A percentile compares a stretch with the other conserved stretches of the same genome.
Evolutionary conservation across 1,140 invertebrate species (phyloP).

Genomic region (Drosophila lini): DNA sequence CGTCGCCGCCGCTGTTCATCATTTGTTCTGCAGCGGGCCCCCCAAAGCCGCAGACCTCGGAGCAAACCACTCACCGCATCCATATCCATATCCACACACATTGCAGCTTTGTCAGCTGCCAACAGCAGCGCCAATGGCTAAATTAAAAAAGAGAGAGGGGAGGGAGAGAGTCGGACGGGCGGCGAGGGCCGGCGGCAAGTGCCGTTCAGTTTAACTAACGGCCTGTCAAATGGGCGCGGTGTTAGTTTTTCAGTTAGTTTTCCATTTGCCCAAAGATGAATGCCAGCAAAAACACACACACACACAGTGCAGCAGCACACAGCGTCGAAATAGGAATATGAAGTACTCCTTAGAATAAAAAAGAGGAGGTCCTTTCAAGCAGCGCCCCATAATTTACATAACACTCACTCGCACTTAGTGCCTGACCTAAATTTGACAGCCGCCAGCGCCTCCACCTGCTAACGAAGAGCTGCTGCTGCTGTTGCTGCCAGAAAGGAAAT

Average conservation of each 20-base stretch:
- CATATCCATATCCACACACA: constrained; percentile 38
- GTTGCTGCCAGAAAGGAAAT: constrained; percentile 20
- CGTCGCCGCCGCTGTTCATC: constrained; percentile 34
- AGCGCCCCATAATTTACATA: constrained; percentile 71
- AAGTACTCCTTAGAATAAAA: constrained; percentile 14
- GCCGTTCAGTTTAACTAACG: constrained; percentile 61
- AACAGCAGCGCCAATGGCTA: constrained; percentile 55
- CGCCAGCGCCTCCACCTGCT: constrained; percentile 27
- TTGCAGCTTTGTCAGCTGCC: constrained; percentile 57
- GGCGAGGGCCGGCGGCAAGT: constrained; percentile 40
- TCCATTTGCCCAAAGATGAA: constrained; percentile 55
- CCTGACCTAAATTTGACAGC: constrained; percentile 70
- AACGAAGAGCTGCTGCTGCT: constrained; percentile 24
- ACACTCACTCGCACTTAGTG: constrained; percentile 80
- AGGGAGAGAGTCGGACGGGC: background rate
- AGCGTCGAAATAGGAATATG: constrained; percentile 27
- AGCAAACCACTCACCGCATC: constrained; percentile 18
- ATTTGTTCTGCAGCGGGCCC: constrained; percentile 12
- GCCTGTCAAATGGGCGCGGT: constrained; percentile 52
- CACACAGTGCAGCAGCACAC: constrained; percentile 3
- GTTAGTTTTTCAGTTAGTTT: constrained; percentile 54
- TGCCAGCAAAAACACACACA: constrained; percentile 29
- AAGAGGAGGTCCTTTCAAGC: constrained; percentile 61
- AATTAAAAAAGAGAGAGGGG: constrained; percentile 61
- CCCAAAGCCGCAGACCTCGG: constrained; percentile 14